These are phyloP conservation scores for Apodemus speciosus DNA, from an alignment of 2,113 vertebrate genomes.

Conservation along the genomic window DNA sequence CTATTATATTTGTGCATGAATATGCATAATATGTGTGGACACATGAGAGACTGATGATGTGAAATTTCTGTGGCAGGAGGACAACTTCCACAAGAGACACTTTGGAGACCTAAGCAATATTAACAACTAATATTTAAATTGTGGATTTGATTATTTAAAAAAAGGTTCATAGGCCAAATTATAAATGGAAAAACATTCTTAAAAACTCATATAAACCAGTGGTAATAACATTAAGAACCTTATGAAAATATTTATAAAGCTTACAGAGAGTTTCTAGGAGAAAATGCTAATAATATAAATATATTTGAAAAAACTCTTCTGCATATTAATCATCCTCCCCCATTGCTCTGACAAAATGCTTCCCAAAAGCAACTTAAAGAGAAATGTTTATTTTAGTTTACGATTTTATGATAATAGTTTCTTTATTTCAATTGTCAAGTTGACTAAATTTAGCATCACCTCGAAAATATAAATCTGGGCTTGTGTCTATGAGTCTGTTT, in stretches of 20 bases:
- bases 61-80: background rate
- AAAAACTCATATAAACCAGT: background rate
- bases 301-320: background rate
- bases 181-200: background rate
- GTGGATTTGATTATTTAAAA: background rate
- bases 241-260: slow-evolving; percentile 1
- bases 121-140: background rate
- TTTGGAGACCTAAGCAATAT: background rate
- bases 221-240: background rate
- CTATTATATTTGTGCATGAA: too few relatives aligned
- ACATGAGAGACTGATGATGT: background rate
- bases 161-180: background rate
- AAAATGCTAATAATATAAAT: background rate
- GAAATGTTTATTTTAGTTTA: background rate
- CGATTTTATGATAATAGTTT: background rate
- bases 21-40: background rate
- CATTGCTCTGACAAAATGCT: background rate
- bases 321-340: background rate
- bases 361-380: background rate
- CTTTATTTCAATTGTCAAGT: background rate
- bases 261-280: background rate
- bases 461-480: background rate
- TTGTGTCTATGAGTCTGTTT: background rate
- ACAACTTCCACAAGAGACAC: background rate
- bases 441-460: background rate